Evolutionary conservation across 2,797 vertebrate genomes (phyloP).

Genomic region (Margarornis squamiger): DNA sequence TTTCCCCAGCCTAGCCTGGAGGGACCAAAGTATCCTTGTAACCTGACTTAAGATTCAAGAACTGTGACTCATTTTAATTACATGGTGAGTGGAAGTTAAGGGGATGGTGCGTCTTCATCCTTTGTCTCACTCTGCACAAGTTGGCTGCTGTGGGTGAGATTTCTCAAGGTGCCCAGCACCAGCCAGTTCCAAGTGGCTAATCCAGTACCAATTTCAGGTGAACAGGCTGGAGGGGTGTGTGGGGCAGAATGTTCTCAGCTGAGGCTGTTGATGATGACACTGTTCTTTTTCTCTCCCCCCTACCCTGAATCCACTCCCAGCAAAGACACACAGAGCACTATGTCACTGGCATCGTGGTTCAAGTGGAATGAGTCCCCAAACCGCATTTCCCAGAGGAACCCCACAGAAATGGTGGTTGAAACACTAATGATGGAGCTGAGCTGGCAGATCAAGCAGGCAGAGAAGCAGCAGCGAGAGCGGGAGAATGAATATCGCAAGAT

Average conservation of each 20-base stretch:
- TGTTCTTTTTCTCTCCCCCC: neutral
- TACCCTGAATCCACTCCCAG: neutral
- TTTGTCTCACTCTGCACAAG: neutral
- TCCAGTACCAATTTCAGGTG: neutral
- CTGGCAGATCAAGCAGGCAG: conserved; percentile 92
- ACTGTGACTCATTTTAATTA: neutral
- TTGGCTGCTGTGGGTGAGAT: neutral
- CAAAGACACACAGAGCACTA: neutral
- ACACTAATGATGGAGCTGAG: conserved; percentile 95
- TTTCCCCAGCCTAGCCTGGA: neutral
- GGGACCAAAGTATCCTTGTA: neutral
- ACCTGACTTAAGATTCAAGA: neutral
- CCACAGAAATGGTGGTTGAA: conserved; percentile 88
- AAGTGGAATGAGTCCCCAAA: conserved; percentile 83
- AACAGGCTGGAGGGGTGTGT: neutral
- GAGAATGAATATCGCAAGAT: conserved; percentile 84
- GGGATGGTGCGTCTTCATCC: neutral
- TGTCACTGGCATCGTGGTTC: conserved; percentile 89
- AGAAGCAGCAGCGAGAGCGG: conserved; percentile 86
- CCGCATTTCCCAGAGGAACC: conserved; percentile 80
- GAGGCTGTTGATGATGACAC: neutral
- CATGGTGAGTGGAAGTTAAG: neutral
- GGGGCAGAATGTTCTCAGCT: neutral
- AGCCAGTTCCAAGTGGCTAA: neutral
- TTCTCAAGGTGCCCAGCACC: neutral